Base-by-base conservation (phyloP, 35 echinoderm and acorn worm genomes). In the Eucidaris tribuloides region DNA sequence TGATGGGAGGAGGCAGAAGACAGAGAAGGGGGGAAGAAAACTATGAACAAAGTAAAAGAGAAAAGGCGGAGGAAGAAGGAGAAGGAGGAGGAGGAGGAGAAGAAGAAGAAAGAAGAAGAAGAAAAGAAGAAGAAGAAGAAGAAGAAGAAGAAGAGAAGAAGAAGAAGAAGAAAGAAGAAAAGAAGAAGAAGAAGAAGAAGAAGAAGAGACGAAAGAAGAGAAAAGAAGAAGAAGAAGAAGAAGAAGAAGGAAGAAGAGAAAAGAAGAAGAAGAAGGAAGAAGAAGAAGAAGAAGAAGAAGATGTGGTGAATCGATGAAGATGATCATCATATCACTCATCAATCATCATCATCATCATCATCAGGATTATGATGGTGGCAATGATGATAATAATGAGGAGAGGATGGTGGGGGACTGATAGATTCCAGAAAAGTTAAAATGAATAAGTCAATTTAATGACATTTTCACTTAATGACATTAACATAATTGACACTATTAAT, bases 21-120 rank as follows among this genome's bases (percentile, higher is more conserved):
- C 9, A 52, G 48, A 52, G n/a, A 52, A 52, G 48, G 48, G n/a
- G n/a, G 9, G 9, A 52, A 9, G 48, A 52, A 52, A 11, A 52
- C n/a, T 52, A 52, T n/a, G 9, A n/a, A 52, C 9, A 52, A 52
- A n/a, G n/a, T 11, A 52, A 52, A 52, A 52, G 29, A 48, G 15
- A 48, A 25, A 20, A 15, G 25, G 42, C 40, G 14, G 35, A 54
- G 45, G 40, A n/a, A 46, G 20, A 28, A 0, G 39, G 0, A 45
- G 19, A 78, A 5, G 5, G 20, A 6, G 29, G 52, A 22, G 77
- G 48, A 33, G 23, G 33, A 15, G 49, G 29, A 45, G 77, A 56
- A n/a, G 20, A 80, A 25, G 23, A 80, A 46, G 77, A 55, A 80
- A 46, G 42, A 52, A n/a, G 48, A 52, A n/a, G 48, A 52, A n/a